Evolutionary conservation across 2,888 invertebrate genomes (phyloP), one percentile per base, ranked within the genome.

Genomic region (Laothoe populi): DNA sequence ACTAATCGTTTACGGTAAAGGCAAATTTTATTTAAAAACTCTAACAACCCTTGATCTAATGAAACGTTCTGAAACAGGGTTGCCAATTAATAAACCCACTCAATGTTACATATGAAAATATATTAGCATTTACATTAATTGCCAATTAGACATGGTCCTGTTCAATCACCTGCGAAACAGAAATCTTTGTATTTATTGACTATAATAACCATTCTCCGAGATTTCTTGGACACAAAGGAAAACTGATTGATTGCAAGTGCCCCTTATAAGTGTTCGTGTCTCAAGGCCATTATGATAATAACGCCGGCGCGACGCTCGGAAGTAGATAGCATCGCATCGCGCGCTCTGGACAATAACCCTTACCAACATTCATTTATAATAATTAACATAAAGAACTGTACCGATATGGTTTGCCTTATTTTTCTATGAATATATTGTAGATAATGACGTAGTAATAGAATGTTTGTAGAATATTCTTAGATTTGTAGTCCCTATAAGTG

Each of bases 311-410:
- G 90, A 89, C 91, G 87, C 79, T 86, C 84, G 88, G 88, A 87
- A 88, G 79, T 60, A 84, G 91, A 91, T 91, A 89, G 79, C 79
- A 91, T 91, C 91, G 78, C 80, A 88, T 90, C 87, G 90, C 88
- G 87, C 83, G 83, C 87, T 82, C 79, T 91, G 91, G 91, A 90
- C 90, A 89, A 90, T 90, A 88, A 90, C 90, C 86, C 88, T 87
- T 82, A 86, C 79, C 73, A 71, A 81, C 83, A 82, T 83, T 86
- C 83, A 86, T 86, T 88, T 86, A 86, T 87, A 81, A 86, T 86
- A 83, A 88, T 87, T 86, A 86, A 73, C 83, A 84, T 87, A 84
- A 83, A 81, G 79, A 71, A 75, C 53, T 63, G 46, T 53, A 26
- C 24, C 19, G 59, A 24, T 31, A 31, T 31, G 21, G 38, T 26